Base-by-base conservation (phyloP, 92 coral and sea anemone species). In the Galaxea fascicularis region DNA sequence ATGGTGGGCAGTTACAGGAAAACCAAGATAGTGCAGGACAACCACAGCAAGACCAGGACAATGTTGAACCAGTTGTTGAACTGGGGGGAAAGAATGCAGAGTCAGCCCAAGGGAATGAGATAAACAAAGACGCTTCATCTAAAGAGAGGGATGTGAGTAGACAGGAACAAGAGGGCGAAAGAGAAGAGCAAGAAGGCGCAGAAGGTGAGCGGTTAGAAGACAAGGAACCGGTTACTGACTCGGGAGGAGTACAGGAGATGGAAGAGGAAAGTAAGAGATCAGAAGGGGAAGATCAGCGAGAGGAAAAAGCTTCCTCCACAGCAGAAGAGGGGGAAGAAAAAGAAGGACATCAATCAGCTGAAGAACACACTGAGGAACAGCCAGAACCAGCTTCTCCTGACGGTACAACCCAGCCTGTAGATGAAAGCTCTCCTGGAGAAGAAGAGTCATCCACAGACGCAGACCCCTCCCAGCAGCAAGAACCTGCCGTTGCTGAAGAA, bases 241-340 rank as follows among this genome's bases (percentile, higher is more conserved):
- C 77, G 28, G 52, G 65, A 11, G 81, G 0, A 21, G 46, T 8
- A 30, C 63, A 62, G 20, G 66, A 16, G 65, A 30, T 22, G 56
- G 53, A 81, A 15, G 68, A 39, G 16, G 69, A 54, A 16, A n/a
- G 53, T 14, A 16, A 52, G 44, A 44, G 39, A 8, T 18, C 7
- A 70, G 73, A 69, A 16, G 74, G 62, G 65, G 83, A 16, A 26
- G 71, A 41, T 10, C 41, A 66, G 24, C 29, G 0, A 20, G 52
- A 79, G 49, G 49, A 79, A 29, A 16, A 20, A 17, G 75, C 21
- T 16, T 4, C 57, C 17, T 1, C 60, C 13, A 49, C 60, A 15
- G 70, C 83, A 45, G 74, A 80, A 11, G 66, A 47, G 45, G 85
- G 47, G 52, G 85, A 27, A 68, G 85, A 3, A 28, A 77, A 27